These are phyloP conservation scores for Solenodon paradoxus DNA, from an alignment of 2,113 vertebrate species.

Conservation along the genomic window DNA sequence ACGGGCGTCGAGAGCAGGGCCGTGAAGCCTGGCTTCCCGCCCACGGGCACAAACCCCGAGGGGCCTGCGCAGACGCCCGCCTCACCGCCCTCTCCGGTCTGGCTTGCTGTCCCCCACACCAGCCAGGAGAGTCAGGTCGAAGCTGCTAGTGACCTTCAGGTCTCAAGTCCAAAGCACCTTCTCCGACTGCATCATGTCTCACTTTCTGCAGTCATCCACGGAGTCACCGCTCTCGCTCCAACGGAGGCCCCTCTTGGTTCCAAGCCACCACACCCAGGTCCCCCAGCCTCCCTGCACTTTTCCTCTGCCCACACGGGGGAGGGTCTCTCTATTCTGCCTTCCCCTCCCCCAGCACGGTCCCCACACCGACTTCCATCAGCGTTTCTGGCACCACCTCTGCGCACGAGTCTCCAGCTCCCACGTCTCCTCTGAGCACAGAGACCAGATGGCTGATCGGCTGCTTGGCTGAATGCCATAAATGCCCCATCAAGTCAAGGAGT, in stretches of 20 bases:
- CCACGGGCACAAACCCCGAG: too few species aligned
- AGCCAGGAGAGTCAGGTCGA: fast-evolving
- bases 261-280: neutral
- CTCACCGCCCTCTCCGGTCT: neutral
- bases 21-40: neutral
- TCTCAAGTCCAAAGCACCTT: neutral
- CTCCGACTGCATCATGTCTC: neutral
- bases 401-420: neutral
- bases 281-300: neutral
- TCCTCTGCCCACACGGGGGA: fast-evolving
- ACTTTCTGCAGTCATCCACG: neutral
- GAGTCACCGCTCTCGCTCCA: too few species aligned
- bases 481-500: neutral
- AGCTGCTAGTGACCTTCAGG: fast-evolving
- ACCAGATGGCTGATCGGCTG: fast-evolving
- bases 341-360: fast-evolving
- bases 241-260: neutral
- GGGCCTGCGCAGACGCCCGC: too few species aligned
- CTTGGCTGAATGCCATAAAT: too few species aligned
- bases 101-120: too few species aligned
- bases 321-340: too few species aligned
- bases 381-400: too few species aligned
- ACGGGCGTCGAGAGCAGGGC: too few species aligned
- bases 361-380: too few species aligned
- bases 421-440: neutral